Evolutionary conservation across 1,140 invertebrate species (phyloP).

Genomic region (Megathymus violae): DNA sequence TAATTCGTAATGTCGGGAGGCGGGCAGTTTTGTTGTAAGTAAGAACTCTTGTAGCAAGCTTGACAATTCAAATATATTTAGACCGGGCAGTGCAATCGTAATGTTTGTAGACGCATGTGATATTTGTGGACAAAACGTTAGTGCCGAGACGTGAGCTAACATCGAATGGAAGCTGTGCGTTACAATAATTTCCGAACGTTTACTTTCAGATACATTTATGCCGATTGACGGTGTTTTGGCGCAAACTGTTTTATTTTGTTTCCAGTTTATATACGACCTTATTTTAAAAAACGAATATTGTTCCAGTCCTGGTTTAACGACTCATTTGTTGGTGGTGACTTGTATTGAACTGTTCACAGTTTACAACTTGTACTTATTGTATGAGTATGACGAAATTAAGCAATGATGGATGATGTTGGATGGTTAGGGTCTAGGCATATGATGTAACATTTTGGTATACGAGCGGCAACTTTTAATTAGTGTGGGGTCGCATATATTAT

Average conservation of each 20-base stretch:
- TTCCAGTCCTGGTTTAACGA: not conserved
- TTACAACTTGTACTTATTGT: too few relatives aligned
- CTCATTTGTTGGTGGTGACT: too few relatives aligned
- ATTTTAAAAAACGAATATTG: not conserved
- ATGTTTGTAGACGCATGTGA: conserved; percentile 27
- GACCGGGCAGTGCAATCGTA: conserved; percentile 23
- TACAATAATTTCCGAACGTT: conserved; percentile 18
- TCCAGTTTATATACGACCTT: not conserved
- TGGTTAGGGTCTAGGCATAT: too few relatives aligned
- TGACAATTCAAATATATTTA: conserved; percentile 35
- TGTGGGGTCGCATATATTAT: too few relatives aligned
- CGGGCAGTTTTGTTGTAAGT: conserved; percentile 22
- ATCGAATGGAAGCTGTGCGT: conserved; percentile 13
- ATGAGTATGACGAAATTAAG: too few relatives aligned
- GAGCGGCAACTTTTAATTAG: too few relatives aligned
- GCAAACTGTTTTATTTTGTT: not conserved
- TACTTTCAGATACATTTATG: not conserved
- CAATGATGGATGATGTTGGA: too few relatives aligned
- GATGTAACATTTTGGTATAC: too few relatives aligned
- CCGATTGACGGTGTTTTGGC: not conserved
- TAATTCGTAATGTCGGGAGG: conserved; percentile 4
- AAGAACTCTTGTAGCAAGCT: conserved; percentile 21
- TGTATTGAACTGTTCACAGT: too few relatives aligned
- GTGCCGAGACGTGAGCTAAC: conserved; percentile 23
- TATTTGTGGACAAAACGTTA: conserved; percentile 26